A percentile compares a stretch with the other conserved stretches of the same genome.
phyloP scores from a whole-genome alignment of 2,888 invertebrate species.

The Lasioglossum malachurum region DNA sequence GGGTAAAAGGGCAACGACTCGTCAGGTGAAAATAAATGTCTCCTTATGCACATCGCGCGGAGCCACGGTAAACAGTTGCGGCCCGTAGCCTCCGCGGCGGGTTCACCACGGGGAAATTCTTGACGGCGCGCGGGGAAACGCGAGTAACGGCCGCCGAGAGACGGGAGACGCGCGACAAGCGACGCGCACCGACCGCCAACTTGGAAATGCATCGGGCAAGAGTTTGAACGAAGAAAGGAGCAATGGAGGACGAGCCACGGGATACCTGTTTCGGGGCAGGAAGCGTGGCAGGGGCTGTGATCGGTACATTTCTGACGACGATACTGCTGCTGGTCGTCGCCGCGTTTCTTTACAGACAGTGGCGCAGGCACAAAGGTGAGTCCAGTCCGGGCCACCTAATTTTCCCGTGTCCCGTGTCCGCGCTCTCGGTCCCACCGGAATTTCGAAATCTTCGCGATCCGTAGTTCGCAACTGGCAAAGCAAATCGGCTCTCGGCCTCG shows the following conservation, averaged over 20 bases:
- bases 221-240: constrained; percentile 49
- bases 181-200: constrained; percentile 33
- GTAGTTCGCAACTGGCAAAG: background rate
- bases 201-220: constrained; percentile 60
- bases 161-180: constrained; percentile 31
- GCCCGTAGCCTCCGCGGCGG: background rate
- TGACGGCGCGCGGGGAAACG: constrained; percentile 35
- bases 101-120: constrained; percentile 23
- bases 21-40: constrained; percentile 55
- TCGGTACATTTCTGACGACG: constrained; percentile 90
- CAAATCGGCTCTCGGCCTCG: background rate
- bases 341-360: constrained; percentile 87
- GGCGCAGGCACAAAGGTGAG: constrained; percentile 87
- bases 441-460: background rate
- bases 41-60: constrained; percentile 45
- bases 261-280: constrained; percentile 88
- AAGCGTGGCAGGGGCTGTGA: constrained; percentile 90
- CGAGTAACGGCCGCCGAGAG: constrained; percentile 20
- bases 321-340: constrained; percentile 87
- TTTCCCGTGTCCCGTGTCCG: background rate
- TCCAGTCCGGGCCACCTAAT: background rate
- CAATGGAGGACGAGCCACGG: constrained; percentile 71
- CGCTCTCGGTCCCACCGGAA: background rate
- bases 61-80: constrained; percentile 48
- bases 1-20: constrained; percentile 54